Percentiles rank a stretch among this genome's conserved stretches.
These are phyloP conservation scores for Hypotaenidia philippensis DNA, from an alignment of 2,797 vertebrate genomes.

Conservation along the genomic window DNA sequence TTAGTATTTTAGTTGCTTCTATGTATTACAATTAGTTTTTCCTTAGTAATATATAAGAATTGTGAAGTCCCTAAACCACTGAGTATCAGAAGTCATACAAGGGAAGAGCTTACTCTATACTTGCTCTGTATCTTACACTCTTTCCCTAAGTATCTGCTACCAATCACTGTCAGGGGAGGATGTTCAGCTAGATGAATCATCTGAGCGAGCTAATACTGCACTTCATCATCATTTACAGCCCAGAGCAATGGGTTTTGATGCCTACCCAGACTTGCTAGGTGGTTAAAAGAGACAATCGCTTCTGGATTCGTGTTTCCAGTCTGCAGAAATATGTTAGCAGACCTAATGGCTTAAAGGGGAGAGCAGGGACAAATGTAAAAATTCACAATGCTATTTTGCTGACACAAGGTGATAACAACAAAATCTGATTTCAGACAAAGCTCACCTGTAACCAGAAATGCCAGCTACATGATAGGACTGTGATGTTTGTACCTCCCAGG, in stretches of 20 bases:
- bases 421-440: not conserved
- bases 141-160: not conserved
- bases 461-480: not conserved
- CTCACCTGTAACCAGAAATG: not conserved
- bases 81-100: not conserved
- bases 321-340: not conserved
- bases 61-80: not conserved
- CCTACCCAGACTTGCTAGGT: not conserved
- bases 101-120: not conserved
- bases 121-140: not conserved
- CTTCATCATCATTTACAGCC: slow-evolving; percentile 18
- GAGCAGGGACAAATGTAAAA: not conserved
- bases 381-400: not conserved
- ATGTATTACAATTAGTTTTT: not conserved
- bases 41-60: not conserved
- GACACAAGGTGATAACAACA: not conserved
- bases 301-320: not conserved
- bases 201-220: not conserved
- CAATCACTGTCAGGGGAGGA: not conserved
- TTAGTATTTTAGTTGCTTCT: not conserved
- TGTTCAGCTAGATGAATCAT: slow-evolving; percentile 4
- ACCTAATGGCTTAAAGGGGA: not conserved
- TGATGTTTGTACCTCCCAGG: not conserved
- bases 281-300: not conserved
- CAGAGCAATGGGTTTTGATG: not conserved